A percentile compares a stretch with the other conserved stretches of the same genome.
Evolutionary conservation across 2,888 invertebrate genomes (phyloP).

Genomic region (Antitype chi): DNA sequence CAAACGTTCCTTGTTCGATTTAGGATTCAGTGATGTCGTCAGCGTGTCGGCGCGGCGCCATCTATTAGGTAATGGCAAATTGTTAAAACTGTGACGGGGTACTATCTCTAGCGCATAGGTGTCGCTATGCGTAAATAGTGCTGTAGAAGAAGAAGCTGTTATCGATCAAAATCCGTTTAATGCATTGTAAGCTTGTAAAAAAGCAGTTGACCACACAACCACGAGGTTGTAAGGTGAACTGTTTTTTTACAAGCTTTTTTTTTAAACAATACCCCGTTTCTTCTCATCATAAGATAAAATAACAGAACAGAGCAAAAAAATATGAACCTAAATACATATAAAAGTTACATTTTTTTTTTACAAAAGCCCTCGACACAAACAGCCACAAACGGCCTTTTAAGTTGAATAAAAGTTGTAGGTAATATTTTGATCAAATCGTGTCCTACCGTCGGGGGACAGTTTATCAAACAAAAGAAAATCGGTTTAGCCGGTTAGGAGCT

Average conservation of each 20-base stretch:
- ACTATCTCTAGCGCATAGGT: neutral
- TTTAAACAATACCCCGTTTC: neutral
- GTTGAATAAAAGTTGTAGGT: too few relatives aligned
- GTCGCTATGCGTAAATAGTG: constrained; percentile 9
- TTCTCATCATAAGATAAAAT: neutral
- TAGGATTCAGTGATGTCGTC: neutral
- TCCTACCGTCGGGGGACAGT: too few relatives aligned
- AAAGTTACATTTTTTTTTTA: too few relatives aligned
- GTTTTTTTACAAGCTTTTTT: too few relatives aligned
- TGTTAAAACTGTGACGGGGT: neutral
- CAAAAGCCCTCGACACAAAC: too few relatives aligned
- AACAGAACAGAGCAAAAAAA: neutral
- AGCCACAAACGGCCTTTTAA: neutral
- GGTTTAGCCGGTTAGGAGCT: too few relatives aligned
- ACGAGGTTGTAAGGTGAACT: too few relatives aligned
- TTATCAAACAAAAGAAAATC: too few relatives aligned
- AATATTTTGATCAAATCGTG: too few relatives aligned
- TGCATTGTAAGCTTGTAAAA: too few relatives aligned
- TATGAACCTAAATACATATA: too few relatives aligned
- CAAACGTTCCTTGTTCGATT: neutral
- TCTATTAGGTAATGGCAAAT: constrained; percentile 30
- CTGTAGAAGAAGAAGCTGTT: neutral
- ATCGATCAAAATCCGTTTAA: neutral
- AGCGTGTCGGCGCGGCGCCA: constrained; percentile 13
- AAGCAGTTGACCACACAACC: too few relatives aligned